Conservation (phyloP, 2,797 vertebrate genomes). For the Tragopan temminckii region DNA sequence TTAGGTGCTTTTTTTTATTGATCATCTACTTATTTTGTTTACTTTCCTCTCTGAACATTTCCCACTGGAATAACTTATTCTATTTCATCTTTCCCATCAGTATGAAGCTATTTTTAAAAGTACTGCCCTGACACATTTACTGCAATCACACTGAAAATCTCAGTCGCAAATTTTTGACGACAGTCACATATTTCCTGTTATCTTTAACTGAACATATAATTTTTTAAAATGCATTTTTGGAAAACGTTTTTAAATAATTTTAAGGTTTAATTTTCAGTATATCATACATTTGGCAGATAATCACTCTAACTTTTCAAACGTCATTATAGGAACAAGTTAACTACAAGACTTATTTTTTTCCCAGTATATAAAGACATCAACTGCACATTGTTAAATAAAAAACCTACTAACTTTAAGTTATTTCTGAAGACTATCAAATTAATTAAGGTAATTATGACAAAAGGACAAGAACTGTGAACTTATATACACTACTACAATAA, state of each 20-base stretch:
- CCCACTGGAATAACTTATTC: neutral
- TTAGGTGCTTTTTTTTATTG: neutral
- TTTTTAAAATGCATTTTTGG: neutral
- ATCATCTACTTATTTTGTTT: neutral
- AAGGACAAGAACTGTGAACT: neutral
- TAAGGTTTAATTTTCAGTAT: neutral
- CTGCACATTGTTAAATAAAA: neutral
- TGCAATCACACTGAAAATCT: constrained; percentile 5
- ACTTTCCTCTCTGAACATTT: neutral
- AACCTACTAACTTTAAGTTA: neutral
- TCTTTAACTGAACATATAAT: neutral
- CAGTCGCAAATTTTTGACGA: neutral
- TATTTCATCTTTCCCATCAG: neutral
- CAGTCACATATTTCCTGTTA: neutral
- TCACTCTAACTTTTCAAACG: neutral
- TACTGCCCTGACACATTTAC: neutral
- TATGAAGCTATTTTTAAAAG: constrained; percentile 26
- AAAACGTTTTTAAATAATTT: neutral
- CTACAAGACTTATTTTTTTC: neutral
- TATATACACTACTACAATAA: neutral
- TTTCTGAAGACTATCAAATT: neutral
- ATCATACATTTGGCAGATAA: neutral
- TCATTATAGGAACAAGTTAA: neutral
- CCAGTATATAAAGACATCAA: neutral
- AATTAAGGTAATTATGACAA: neutral